Evolutionary conservation across 2,113 vertebrate genomes (phyloP), one percentile per base, ranked within the genome.

Genomic region (Scomber japonicus): DNA sequence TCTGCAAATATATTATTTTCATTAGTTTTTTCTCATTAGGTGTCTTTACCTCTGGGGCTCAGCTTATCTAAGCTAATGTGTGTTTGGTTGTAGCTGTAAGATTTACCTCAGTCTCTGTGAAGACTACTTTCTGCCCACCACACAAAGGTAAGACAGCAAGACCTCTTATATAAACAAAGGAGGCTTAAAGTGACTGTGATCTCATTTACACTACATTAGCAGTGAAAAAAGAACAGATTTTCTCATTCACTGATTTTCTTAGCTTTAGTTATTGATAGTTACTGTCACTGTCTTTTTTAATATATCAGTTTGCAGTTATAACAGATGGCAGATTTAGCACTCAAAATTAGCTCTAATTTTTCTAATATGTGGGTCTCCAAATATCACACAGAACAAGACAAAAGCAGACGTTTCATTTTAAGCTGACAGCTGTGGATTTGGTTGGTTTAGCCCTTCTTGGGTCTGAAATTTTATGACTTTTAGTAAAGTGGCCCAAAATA

Each of bases 1-100:
- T 83, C 31, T 64, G 81, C 75, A 86, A 84, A 91, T 85, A 79
- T 78, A 85, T 90, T 87, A 66, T 83, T 89, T 89, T 82, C 82
- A 91, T 92, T 83, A 75, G 84, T 82, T 64, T 67, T 75, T 57
- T 81, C 62, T 86, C 73, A 84, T 83, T 81, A 78, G 63, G 15
- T 31, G 3, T 44, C 35, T 70, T 54, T 51, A 84, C 84, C 85
- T 89, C 59, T 72, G 79, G 63, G 81, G 30, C 71, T 65, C 49
- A 76, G 66, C 50, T 84, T 75, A 77, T 72, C 56, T 55, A 21
- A 78, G 6, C n/a, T 77, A 74, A 78, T 75, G 50, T 67, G 74
- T 83, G 76, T 86, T 91, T 63, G 59, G 55, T 53, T 66, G 63
- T 9, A 78, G 62, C 53, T 70, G 1, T 51, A n/a, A 67, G 57